A percentile compares a stretch with the other conserved stretches of the same genome.
These are phyloP conservation scores for Oceanodroma tethys DNA, from an alignment of 2,113 vertebrate species.

Conservation along the genomic window DNA sequence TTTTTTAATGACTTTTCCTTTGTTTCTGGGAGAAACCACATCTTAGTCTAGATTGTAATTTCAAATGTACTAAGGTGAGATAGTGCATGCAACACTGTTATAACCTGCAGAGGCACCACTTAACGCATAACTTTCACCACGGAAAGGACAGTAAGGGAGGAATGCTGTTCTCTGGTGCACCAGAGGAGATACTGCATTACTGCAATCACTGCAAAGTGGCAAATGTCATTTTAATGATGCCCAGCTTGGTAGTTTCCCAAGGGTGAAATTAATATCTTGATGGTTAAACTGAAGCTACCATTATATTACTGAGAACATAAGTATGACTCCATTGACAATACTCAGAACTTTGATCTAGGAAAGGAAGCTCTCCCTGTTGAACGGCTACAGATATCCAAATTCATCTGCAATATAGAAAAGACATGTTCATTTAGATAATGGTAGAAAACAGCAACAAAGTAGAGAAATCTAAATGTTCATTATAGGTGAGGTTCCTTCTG, in stretches of 20 bases:
- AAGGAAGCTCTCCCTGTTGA: not conserved
- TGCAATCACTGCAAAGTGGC: not conserved
- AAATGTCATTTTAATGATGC: not conserved
- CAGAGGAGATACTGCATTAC: not conserved
- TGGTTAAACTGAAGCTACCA: not conserved
- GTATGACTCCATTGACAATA: conserved; percentile 3
- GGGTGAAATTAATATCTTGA: conserved; percentile 3
- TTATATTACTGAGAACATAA: not conserved
- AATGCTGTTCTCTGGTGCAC: not conserved
- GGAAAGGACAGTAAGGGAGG: not conserved
- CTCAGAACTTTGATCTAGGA: not conserved
- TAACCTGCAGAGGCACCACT: not conserved
- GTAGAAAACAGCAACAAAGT: not conserved
- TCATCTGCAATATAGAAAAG: conserved; percentile 11
- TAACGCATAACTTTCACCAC: not conserved
- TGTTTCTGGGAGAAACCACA: not conserved
- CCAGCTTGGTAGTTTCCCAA: conserved; percentile 12
- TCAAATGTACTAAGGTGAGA: not conserved
- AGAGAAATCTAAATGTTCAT: not conserved
- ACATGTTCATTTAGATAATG: conserved; percentile 22
- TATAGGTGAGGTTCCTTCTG: not conserved
- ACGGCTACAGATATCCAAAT: not conserved
- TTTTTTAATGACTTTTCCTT: not conserved
- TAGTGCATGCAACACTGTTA: not conserved
- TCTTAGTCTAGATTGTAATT: not conserved